A percentile compares a stretch with the other conserved stretches of the same genome.
Conservation (phyloP, 2,797 vertebrate genomes). For the Telmatherina bonti region DNA sequence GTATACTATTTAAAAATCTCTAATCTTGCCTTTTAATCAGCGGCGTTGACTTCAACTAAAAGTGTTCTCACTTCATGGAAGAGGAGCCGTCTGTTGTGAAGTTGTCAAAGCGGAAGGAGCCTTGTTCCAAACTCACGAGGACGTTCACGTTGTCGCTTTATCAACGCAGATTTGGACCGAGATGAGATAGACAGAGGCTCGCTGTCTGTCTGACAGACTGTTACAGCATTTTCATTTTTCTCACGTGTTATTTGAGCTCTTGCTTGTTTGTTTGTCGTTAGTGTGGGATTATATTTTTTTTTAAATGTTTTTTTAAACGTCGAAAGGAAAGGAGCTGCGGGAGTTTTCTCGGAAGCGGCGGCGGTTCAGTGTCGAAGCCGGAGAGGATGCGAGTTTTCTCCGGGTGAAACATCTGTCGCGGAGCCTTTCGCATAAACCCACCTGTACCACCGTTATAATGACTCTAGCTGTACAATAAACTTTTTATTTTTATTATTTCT, state of each 20-base stretch:
- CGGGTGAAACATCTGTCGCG: conserved; percentile 61
- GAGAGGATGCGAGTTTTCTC: conserved; percentile 68
- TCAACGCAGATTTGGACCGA: conserved; percentile 77
- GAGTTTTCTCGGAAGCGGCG: conserved; percentile 11
- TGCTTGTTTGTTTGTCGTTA: neutral
- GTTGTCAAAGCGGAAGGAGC: conserved; percentile 62
- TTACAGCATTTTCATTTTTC: neutral
- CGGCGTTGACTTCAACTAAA: conserved; percentile 49
- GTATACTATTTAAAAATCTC: conserved; percentile 71
- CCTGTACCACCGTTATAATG: neutral
- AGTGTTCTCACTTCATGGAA: conserved; percentile 40
- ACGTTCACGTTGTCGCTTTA: conserved; percentile 61
- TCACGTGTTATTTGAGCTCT: neutral
- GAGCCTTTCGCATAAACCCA: conserved; percentile 8
- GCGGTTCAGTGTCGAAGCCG: conserved; percentile 28
- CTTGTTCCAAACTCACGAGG: conserved; percentile 36
- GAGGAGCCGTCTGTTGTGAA: conserved; percentile 33
- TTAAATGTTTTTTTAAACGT: neutral
- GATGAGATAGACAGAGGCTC: conserved; percentile 67
- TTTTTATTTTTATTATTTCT: no score
- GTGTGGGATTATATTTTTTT: neutral
- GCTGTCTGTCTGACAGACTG: neutral
- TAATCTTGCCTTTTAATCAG: conserved; percentile 78
- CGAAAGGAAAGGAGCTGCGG: conserved; percentile 7
- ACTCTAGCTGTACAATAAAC: conserved; percentile 13